Evolutionary conservation across 2,888 invertebrate genomes (phyloP).

Genomic region (Epiblema foenella): DNA sequence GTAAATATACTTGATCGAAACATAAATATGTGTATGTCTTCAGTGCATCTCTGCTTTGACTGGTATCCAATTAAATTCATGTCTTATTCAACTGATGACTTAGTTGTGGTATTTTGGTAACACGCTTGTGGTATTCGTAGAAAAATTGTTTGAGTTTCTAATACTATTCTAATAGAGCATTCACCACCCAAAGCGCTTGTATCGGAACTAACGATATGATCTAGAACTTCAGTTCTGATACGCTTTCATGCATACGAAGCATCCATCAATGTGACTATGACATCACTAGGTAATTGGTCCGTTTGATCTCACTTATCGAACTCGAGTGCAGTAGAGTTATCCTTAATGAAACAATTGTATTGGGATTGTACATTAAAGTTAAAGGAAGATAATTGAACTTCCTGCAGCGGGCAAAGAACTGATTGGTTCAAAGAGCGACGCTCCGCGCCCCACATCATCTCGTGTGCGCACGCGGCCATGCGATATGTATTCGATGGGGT

Average conservation of each 20-base stretch:
- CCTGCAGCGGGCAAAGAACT: constrained; percentile 68
- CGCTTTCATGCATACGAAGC: background rate
- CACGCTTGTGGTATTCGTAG: background rate
- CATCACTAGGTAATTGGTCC: constrained; percentile 62
- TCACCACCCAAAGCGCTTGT: background rate
- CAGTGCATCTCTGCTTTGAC: constrained; percentile 5
- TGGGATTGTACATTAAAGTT: constrained; percentile 79
- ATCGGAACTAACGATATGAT: constrained; percentile 6
- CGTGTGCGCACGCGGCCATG: constrained; percentile 58
- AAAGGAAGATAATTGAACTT: constrained; percentile 84
- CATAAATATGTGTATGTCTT: constrained; percentile 11
- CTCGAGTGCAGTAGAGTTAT: constrained; percentile 74
- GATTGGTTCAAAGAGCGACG: constrained; percentile 72
- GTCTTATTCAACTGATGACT: background rate
- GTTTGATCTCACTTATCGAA: constrained; percentile 75
- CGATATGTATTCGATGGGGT: constrained; percentile 69
- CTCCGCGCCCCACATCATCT: constrained; percentile 70
- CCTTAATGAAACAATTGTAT: constrained; percentile 83
- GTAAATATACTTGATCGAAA: too few relatives aligned
- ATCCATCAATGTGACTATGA: constrained; percentile 36
- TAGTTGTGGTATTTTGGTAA: too few relatives aligned
- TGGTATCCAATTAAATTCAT: background rate
- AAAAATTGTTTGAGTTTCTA: background rate
- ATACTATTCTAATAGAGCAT: background rate
- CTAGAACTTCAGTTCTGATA: background rate